Percentiles rank a stretch among this genome's conserved stretches.
phyloP scores from a whole-genome alignment of 2,113 vertebrate species.

The Paramormyrops kingsleyae region DNA sequence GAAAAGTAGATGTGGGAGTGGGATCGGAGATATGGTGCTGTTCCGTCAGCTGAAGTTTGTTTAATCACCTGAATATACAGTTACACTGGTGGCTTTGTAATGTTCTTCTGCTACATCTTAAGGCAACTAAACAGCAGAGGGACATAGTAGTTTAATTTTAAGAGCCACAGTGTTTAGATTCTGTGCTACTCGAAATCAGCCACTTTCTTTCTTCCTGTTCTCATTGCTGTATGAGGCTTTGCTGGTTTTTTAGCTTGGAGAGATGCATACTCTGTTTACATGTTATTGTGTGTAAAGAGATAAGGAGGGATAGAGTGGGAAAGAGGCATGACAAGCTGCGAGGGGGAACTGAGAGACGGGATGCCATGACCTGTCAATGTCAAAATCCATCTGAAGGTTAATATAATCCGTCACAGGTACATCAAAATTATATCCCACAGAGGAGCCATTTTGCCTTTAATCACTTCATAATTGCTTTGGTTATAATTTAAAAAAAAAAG shows the following conservation, averaged over 20 bases:
- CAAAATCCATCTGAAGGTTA: slow-evolving; percentile 5
- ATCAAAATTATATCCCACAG: not conserved
- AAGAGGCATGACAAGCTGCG: not conserved
- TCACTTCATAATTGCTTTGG: not conserved
- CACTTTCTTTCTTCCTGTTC: not conserved
- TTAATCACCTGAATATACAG: not conserved
- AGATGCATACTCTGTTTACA: not conserved
- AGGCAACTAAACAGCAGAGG: not conserved
- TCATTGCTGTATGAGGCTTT: not conserved
- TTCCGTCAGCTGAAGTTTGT: not conserved
- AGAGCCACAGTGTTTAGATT: not conserved
- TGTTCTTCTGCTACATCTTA: not conserved
- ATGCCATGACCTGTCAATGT: not conserved
- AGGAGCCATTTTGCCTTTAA: not conserved
- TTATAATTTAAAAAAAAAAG: not conserved
- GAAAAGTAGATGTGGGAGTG: not conserved
- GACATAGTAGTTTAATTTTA: not conserved
- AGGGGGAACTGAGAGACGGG: not conserved
- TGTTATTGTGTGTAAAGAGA: not conserved
- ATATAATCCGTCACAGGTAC: not conserved
- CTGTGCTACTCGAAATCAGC: not conserved
- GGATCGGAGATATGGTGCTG: not conserved
- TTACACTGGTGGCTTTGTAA: not conserved
- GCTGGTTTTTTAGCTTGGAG: not conserved
- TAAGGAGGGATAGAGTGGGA: not conserved